phyloP scores from a whole-genome alignment of 2,797 vertebrate species.

The Saguinus oedipus region DNA sequence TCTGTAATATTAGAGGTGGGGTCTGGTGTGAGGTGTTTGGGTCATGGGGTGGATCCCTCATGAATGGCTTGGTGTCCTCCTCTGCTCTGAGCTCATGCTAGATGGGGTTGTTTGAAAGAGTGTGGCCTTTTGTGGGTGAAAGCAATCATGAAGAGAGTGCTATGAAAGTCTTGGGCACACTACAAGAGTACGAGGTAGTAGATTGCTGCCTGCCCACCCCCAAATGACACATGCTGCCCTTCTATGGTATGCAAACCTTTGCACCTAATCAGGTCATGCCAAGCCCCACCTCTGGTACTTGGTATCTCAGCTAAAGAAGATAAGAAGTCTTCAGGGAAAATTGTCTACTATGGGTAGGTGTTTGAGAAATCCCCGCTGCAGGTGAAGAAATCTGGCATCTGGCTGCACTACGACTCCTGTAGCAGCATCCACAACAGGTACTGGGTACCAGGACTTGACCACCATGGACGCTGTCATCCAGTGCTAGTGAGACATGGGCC shows the following conservation, averaged over 20 bases:
- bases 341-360: conserved; percentile 86
- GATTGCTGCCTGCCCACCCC: conserved; percentile 91
- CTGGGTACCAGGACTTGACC: background rate
- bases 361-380: background rate
- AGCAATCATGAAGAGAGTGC: background rate
- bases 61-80: background rate
- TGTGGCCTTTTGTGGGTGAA: background rate
- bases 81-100: background rate
- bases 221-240: conserved; percentile 89
- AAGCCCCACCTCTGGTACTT: conserved; percentile 97
- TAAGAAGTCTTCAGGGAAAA: conserved; percentile 87
- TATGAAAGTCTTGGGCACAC: conserved; percentile 41
- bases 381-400: background rate
- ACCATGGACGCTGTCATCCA: background rate
- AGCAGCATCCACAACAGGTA: background rate
- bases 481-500: background rate
- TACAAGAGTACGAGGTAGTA: conserved; percentile 93
- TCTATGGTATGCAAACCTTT: conserved; percentile 95
- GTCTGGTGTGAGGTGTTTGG: background rate
- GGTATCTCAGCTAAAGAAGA: conserved; percentile 86
- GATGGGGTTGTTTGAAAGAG: background rate
- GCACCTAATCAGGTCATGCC: conserved; percentile 93
- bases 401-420: background rate
- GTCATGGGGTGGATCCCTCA: background rate
- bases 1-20: background rate